Conservation (phyloP, 1,140 invertebrate genomes). For the Belonocnema kinseyi region DNA sequence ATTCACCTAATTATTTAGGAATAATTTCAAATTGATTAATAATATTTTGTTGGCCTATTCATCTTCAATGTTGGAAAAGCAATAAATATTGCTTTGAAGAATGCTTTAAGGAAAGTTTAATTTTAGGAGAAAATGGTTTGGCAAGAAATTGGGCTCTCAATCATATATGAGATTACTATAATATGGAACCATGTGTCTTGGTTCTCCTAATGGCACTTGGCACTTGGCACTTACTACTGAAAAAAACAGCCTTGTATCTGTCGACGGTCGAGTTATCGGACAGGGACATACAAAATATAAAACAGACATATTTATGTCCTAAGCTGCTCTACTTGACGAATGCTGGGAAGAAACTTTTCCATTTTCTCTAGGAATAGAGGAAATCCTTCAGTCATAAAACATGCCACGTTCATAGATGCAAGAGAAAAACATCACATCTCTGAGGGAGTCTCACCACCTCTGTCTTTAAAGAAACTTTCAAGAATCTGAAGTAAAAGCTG, state of each 20-base stretch:
- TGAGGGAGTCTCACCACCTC: neutral
- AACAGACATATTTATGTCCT: constrained; percentile 19
- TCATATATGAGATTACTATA: neutral
- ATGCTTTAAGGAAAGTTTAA: too few species aligned
- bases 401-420: constrained; percentile 19
- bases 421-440: neutral
- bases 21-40: too few species aligned
- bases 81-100: neutral
- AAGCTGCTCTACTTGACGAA: constrained; percentile 18
- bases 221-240: neutral
- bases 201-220: neutral
- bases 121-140: neutral
- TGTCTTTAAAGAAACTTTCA: neutral
- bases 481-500: too few species aligned
- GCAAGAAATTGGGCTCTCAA: neutral
- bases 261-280: neutral
- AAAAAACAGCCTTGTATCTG: too few species aligned
- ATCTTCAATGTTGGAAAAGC: too few species aligned
- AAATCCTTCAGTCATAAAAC: constrained; percentile 14
- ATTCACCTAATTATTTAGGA: too few species aligned
- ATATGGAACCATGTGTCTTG: neutral
- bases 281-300: neutral
- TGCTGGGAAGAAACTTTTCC: constrained; percentile 8
- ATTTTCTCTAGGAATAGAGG: neutral
- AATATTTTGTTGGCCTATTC: too few species aligned